Evolutionary conservation across 2,113 vertebrate species (phyloP).

Genomic region (Paedocypris sp.): DNA sequence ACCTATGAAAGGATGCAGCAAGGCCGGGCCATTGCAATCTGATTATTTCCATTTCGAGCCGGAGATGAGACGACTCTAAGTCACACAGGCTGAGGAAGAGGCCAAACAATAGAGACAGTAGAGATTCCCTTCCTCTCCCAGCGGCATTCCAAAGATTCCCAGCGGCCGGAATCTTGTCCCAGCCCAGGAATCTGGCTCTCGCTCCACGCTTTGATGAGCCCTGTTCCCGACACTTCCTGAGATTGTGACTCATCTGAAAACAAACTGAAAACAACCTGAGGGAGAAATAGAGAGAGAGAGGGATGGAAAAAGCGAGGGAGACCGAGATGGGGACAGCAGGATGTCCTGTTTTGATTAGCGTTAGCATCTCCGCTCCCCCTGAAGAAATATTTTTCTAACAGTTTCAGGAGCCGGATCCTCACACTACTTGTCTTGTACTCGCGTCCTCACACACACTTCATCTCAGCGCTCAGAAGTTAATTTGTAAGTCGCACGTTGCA

Average conservation of each 20-base stretch:
- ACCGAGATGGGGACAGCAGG: constrained; percentile 77
- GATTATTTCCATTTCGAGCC: constrained; percentile 26
- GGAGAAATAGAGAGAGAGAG: constrained; percentile 36
- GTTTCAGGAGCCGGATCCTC: constrained; percentile 51
- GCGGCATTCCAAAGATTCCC: constrained; percentile 69
- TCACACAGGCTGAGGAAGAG: constrained; percentile 67
- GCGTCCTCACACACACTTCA: neutral
- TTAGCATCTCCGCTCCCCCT: constrained; percentile 86
- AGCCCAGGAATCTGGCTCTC: constrained; percentile 72
- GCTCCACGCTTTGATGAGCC: constrained; percentile 93
- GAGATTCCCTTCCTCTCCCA: constrained; percentile 99
- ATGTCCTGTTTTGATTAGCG: constrained; percentile 99
- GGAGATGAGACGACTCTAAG: constrained; percentile 46
- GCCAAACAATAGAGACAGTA: constrained; percentile 93
- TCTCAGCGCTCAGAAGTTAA: neutral
- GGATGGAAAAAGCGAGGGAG: constrained; percentile 63
- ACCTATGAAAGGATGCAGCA: constrained; percentile 11
- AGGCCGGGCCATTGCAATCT: constrained; percentile 43
- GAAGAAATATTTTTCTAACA: constrained; percentile 95
- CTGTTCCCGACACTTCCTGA: constrained; percentile 88
- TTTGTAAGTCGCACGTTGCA: constrained; percentile 2
- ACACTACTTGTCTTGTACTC: neutral
- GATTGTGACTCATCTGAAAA: constrained; percentile 91
- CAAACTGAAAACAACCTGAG: constrained; percentile 56
- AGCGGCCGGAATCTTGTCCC: constrained; percentile 64